phyloP scores from a whole-genome alignment of 2,888 invertebrate species.

The Mesorhabditis spiculigera region DNA sequence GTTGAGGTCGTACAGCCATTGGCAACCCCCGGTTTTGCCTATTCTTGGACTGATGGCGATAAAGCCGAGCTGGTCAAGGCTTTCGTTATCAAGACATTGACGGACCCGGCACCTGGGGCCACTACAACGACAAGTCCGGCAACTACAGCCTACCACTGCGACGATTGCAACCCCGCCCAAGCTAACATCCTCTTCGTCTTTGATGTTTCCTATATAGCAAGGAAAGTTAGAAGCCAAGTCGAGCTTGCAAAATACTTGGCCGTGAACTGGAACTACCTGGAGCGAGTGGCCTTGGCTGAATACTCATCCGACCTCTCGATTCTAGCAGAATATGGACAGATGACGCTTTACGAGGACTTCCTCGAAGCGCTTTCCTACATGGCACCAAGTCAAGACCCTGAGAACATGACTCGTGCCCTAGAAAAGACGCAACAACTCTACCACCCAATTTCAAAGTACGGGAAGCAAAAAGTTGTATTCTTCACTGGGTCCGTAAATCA shows the following conservation, averaged over 20 bases:
- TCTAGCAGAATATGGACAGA: not conserved
- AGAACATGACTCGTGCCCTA: not conserved
- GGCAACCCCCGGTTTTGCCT: not conserved
- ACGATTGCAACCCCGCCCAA: not conserved
- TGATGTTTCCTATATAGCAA: not conserved
- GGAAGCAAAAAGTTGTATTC: not conserved
- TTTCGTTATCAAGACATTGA: too few relatives aligned
- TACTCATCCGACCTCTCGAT: not conserved
- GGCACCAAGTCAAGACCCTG: not conserved
- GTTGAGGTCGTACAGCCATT: not conserved
- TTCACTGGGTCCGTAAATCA: not conserved
- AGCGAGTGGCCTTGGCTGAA: not conserved
- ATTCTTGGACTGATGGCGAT: not conserved
- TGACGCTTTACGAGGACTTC: too few relatives aligned
- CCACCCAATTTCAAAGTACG: not conserved
- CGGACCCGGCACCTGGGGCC: not conserved
- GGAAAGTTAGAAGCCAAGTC: not conserved
- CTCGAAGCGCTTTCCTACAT: not conserved
- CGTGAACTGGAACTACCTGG: not conserved
- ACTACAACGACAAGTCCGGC: not conserved
- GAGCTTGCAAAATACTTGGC: not conserved
- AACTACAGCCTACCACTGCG: constrained; percentile 2
- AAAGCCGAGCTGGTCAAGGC: too few relatives aligned
- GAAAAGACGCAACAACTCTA: not conserved
- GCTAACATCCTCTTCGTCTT: not conserved